phyloP scores from a whole-genome alignment of 1,140 invertebrate genomes.

The Aphaenogaster rudis region DNA sequence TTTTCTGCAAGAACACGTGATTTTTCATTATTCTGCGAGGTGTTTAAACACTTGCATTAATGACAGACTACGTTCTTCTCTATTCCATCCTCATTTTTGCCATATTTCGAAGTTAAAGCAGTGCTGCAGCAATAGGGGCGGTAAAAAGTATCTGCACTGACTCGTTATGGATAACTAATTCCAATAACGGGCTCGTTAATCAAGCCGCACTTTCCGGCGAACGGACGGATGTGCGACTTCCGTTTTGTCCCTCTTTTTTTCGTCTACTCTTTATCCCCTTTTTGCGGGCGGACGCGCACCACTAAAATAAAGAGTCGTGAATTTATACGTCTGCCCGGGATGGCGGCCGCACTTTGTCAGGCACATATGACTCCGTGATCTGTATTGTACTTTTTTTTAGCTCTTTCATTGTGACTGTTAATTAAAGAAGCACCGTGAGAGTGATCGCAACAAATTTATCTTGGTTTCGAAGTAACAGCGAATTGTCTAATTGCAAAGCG shows the following conservation, averaged over 20 bases:
- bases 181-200: constrained; percentile 79
- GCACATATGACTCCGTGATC: constrained; percentile 60
- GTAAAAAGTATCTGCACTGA: constrained; percentile 63
- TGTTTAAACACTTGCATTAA: constrained; percentile 27
- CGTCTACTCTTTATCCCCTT: constrained; percentile 27
- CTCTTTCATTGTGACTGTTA: constrained; percentile 26
- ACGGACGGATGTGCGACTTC: constrained; percentile 63
- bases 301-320: constrained; percentile 43
- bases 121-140: background rate
- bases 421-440: constrained; percentile 46
- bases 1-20: background rate
- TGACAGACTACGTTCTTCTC: constrained; percentile 18
- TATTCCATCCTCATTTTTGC: constrained; percentile 36
- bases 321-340: constrained; percentile 64
- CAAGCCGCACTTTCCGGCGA: constrained; percentile 73
- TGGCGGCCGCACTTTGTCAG: constrained; percentile 57
- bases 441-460: constrained; percentile 20
- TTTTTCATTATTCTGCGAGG: background rate
- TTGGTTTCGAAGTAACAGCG: background rate
- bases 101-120: constrained; percentile 49
- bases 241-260: constrained; percentile 47
- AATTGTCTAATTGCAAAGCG: background rate
- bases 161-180: constrained; percentile 74
- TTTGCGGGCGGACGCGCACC: constrained; percentile 32
- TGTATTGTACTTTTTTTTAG: constrained; percentile 52